These are phyloP conservation scores for Corythornis madagascariensis DNA, from an alignment of 2,113 vertebrate genomes.

Conservation along the genomic window DNA sequence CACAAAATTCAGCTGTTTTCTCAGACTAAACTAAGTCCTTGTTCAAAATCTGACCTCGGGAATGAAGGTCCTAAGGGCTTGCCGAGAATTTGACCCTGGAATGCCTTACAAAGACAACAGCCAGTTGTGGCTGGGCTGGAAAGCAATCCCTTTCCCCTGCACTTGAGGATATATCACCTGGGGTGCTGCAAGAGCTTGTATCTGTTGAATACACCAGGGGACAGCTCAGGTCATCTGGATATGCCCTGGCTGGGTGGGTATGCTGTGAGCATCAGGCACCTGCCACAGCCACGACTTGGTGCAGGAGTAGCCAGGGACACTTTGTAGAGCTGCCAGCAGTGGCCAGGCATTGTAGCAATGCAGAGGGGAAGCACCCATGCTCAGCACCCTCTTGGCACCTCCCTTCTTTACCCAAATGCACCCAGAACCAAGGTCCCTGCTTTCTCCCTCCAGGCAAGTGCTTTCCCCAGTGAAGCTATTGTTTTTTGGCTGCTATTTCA, in stretches of 20 bases:
- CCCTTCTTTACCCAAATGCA: background rate
- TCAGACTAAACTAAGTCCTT: background rate
- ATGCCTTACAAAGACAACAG: background rate
- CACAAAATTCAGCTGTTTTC: background rate
- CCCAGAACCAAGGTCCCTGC: background rate
- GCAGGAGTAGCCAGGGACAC: background rate
- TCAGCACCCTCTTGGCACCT: background rate
- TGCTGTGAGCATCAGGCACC: background rate
- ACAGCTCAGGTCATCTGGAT: background rate
- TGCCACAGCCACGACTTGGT: fast-evolving
- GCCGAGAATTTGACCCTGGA: background rate
- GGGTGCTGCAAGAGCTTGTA: background rate
- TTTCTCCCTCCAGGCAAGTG: background rate
- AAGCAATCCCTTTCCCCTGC: fast-evolving
- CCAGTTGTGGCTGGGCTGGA: background rate
- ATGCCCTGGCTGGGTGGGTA: fast-evolving
- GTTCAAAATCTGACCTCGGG: background rate
- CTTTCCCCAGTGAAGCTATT: background rate
- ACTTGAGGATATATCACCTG: fast-evolving
- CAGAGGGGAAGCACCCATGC: background rate
- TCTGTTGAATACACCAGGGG: background rate
- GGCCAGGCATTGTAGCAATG: fast-evolving
- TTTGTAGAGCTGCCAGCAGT: background rate
- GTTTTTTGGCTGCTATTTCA: background rate
- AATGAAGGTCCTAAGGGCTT: background rate